Evolutionary conservation across 2,113 vertebrate species (phyloP), one percentile per base, ranked within the genome.

Genomic region (Jaculus jaculus): DNA sequence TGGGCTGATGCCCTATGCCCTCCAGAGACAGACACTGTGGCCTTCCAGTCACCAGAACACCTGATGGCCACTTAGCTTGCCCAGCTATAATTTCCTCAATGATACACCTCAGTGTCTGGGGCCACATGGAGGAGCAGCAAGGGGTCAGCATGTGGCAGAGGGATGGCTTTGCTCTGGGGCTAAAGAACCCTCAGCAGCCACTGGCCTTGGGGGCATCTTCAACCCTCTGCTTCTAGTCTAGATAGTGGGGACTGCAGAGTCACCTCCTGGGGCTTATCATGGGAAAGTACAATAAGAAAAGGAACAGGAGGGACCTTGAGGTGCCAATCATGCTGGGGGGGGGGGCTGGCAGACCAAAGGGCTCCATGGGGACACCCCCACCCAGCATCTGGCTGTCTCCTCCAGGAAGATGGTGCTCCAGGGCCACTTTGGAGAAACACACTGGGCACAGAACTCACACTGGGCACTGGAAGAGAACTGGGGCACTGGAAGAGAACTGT

Each of bases 51-150:
- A 32, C 86, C 18, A 18, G 58, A 47, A 20, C 71, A 54, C 79
- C 60, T 18, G 13, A 34, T 0, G 0, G 77, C 73, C 54, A 68
- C 74, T 68, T 16, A 65, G 60, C 0, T 0, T 0, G 4, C 20
- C 32, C 26, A 30, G 60, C 5, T 72, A 54, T 73, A 30, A 71
- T 65, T 68, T 91, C 34, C 77, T 87, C 65, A 69, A 24, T 78
- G 92, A 87, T 28, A 58, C 0, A 2, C 61, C 72, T 94, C 5
- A 0, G 77, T n/a, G 39, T 15, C 54, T 17, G 16, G 83, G 79
- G 58, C 47, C 42, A 6, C 0, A n/a, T 42, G 69, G 23, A 8
- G 74, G 83, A 68, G 47, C 47, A 28, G 58, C 0, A 78, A n/a
- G 79, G 11, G 60, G 60, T 77, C 32, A n/a, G 42, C 1, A 0